Evolutionary conservation across 2,888 invertebrate genomes (phyloP).

Genomic region (Drosophila neonasuta): DNA sequence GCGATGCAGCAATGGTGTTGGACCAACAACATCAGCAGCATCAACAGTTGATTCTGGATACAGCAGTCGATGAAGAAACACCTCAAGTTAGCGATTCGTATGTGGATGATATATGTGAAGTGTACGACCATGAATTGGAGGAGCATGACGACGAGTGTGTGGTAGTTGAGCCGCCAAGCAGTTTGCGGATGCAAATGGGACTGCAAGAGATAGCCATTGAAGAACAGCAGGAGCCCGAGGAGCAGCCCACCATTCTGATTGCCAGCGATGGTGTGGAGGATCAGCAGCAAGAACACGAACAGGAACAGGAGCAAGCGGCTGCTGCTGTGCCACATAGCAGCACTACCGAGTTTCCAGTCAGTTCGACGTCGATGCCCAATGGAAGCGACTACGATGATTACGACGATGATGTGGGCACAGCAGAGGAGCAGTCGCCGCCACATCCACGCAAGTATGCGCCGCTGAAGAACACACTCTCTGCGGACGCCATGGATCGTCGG

Average conservation of each 20-base stretch:
- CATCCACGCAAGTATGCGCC: conserved; percentile 57
- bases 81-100: conserved; percentile 41
- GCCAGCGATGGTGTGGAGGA: conserved; percentile 27
- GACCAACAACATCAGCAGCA: conserved; percentile 35
- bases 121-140: conserved; percentile 64
- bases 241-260: conserved; percentile 24
- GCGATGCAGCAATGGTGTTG: conserved; percentile 60
- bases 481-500: conserved; percentile 78
- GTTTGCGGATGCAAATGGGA: conserved; percentile 17
- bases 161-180: conserved; percentile 25
- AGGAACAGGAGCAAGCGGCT: background rate
- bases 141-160: conserved; percentile 60
- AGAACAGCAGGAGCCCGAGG: conserved; percentile 16
- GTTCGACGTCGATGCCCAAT: conserved; percentile 77
- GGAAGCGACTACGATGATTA: conserved; percentile 67
- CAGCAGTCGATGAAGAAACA: conserved; percentile 45
- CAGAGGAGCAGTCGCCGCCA: conserved; percentile 54
- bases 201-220: conserved; percentile 23
- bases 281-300: conserved; percentile 10
- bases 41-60: conserved; percentile 40
- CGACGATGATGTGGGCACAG: conserved; percentile 60
- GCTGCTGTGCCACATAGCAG: conserved; percentile 61
- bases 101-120: conserved; percentile 63
- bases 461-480: conserved; percentile 77
- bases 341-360: conserved; percentile 81